A percentile compares a stretch with the other conserved stretches of the same genome.
These are phyloP conservation scores for Propsilocerus akamusi DNA, from an alignment of 1,140 invertebrate species.

Conservation along the genomic window DNA sequence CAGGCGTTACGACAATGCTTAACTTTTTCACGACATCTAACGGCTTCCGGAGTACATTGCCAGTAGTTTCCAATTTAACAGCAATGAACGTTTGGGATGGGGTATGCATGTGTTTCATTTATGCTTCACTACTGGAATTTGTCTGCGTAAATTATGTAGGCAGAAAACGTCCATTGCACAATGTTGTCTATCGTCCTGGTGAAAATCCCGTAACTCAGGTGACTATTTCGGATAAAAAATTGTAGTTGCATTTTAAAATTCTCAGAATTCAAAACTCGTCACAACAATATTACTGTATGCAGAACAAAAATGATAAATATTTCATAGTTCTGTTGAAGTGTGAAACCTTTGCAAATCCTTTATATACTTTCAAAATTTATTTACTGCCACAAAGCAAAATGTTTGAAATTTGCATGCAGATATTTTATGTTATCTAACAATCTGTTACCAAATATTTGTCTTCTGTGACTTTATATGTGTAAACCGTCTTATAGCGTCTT, in stretches of 20 bases:
- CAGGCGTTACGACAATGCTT: slow-evolving; percentile 90
- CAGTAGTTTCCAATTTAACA: slow-evolving; percentile 81
- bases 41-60: slow-evolving; percentile 71
- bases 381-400: no score
- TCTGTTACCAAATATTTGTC: no score
- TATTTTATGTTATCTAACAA: no score
- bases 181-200: slow-evolving; percentile 71
- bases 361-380: no score
- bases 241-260: no score
- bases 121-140: slow-evolving; percentile 81
- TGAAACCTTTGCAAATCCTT: no score
- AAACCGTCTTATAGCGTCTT: slow-evolving; percentile 56
- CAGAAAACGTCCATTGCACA: slow-evolving; percentile 71
- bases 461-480: background rate
- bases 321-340: no score
- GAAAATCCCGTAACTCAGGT: slow-evolving; percentile 83
- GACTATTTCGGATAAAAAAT: no score
- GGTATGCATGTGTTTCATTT: slow-evolving; percentile 93
- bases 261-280: no score
- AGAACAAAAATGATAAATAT: no score
- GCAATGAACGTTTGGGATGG: slow-evolving; percentile 95
- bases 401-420: no score
- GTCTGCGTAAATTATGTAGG: slow-evolving; percentile 90
- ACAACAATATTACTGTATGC: no score
- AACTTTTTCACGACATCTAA: slow-evolving; percentile 93